Percentiles rank a stretch among this genome's conserved stretches.
Conservation (phyloP, 2,797 vertebrate genomes). For the Bryconaethiops microstoma region DNA sequence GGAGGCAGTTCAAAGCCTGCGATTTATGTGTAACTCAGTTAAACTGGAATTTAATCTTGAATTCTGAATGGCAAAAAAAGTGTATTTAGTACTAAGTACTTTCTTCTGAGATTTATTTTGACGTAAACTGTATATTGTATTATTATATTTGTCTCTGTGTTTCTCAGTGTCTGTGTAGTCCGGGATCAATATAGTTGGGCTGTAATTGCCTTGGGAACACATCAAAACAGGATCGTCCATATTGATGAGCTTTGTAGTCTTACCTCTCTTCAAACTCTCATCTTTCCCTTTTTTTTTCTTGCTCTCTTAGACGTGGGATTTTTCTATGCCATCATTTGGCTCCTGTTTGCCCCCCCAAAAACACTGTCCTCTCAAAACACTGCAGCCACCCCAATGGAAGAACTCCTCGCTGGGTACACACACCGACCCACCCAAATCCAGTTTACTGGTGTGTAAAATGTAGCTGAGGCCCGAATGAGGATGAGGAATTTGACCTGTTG, state of each 20-base stretch:
- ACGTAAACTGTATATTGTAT: too few relatives aligned
- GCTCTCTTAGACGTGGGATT: background rate
- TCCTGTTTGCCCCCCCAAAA: background rate
- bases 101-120: too few relatives aligned
- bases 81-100: too few relatives aligned
- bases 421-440: constrained; percentile 2
- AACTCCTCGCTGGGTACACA: constrained; percentile 13
- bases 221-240: background rate
- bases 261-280: background rate
- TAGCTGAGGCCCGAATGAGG: constrained; percentile 51
- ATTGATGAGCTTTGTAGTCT: background rate
- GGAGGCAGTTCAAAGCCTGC: too few relatives aligned
- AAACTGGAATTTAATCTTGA: too few relatives aligned
- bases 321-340: background rate
- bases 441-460: constrained; percentile 46
- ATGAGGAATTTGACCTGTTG: constrained; percentile 60
- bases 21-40: too few relatives aligned
- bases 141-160: too few relatives aligned
- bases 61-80: too few relatives aligned
- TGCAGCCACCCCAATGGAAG: constrained; percentile 25
- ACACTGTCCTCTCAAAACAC: background rate
- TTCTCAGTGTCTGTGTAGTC: too few relatives aligned
- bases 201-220: too few relatives aligned
- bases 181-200: too few relatives aligned
- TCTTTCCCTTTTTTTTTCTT: background rate